phyloP scores from a whole-genome alignment of 2,888 invertebrate genomes.

The Drosophila gaucha region DNA sequence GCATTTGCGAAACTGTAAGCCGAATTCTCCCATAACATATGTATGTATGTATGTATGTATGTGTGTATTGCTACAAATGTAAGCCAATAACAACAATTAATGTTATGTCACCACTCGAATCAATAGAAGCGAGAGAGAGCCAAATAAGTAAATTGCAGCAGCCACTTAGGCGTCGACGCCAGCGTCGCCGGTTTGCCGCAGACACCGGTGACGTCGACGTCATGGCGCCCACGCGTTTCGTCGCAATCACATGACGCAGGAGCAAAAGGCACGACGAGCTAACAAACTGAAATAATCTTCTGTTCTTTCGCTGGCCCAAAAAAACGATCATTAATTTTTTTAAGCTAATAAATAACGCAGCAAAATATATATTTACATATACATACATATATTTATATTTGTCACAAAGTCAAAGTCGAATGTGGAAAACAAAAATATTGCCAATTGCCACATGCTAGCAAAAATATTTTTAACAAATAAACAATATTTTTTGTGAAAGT shows the following conservation, averaged over 20 bases:
- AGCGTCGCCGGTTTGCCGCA: slow-evolving; percentile 21
- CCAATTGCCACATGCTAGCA: slow-evolving; percentile 45
- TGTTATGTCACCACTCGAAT: slow-evolving; percentile 39
- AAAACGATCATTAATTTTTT: slow-evolving; percentile 49
- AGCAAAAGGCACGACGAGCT: slow-evolving; percentile 31
- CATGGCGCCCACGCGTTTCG: slow-evolving; percentile 68
- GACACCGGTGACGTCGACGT: slow-evolving; percentile 55
- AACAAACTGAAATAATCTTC: slow-evolving; percentile 8
- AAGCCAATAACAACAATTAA: slow-evolving; percentile 2
- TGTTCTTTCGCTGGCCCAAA: slow-evolving; percentile 20
- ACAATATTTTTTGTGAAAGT: slow-evolving; percentile 14
- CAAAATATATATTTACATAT: slow-evolving; percentile 7
- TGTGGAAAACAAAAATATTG: slow-evolving; percentile 46
- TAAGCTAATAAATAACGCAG: slow-evolving; percentile 31
- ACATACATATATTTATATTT: background rate
- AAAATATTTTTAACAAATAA: slow-evolving; percentile 29
- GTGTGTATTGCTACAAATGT: background rate
- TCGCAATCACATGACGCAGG: slow-evolving; percentile 72
- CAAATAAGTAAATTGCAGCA: slow-evolving; percentile 29
- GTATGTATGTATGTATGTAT: background rate
- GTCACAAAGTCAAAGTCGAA: slow-evolving; percentile 10
- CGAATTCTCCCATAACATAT: slow-evolving; percentile 11
- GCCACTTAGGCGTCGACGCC: slow-evolving; percentile 41
- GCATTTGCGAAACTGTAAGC: slow-evolving; percentile 25
- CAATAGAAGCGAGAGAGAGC: slow-evolving; percentile 7